Evolutionary conservation across 2,888 invertebrate species (phyloP).

Genomic region (Callimorpha dominula): DNA sequence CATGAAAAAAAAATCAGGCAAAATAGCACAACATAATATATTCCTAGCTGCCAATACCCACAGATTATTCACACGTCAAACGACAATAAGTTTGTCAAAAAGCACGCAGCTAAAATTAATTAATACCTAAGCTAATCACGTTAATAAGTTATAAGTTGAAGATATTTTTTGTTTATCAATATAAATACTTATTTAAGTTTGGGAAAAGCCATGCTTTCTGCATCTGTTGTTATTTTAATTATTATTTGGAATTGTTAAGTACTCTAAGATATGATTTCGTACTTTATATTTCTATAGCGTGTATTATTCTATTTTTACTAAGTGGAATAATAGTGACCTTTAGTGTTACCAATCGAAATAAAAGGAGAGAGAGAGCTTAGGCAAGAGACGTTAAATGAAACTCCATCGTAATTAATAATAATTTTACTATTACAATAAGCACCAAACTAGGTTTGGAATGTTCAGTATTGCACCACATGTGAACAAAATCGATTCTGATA

Average conservation of each 20-base stretch:
- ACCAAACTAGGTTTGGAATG: constrained; percentile 86
- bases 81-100: constrained; percentile 63
- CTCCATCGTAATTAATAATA: constrained; percentile 73
- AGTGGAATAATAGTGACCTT: constrained; percentile 79
- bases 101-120: constrained; percentile 58
- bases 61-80: background rate
- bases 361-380: constrained; percentile 63
- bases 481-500: constrained; percentile 74
- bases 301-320: constrained; percentile 26
- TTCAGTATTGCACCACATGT: constrained; percentile 83
- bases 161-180: constrained; percentile 61
- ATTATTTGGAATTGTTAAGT: constrained; percentile 54
- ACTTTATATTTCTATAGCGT: constrained; percentile 32
- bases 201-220: constrained; percentile 64
- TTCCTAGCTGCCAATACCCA: constrained; percentile 42
- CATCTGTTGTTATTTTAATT: constrained; percentile 44
- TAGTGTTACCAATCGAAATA: constrained; percentile 52
- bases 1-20: background rate
- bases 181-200: constrained; percentile 68
- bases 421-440: constrained; percentile 83
- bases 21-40: constrained; percentile 1
- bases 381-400: constrained; percentile 77
- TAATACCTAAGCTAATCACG: constrained; percentile 67
- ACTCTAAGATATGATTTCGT: constrained; percentile 54
- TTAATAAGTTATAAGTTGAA: constrained; percentile 75